phyloP scores from a whole-genome alignment of 1,140 invertebrate species.

The Chironomus tepperi region DNA sequence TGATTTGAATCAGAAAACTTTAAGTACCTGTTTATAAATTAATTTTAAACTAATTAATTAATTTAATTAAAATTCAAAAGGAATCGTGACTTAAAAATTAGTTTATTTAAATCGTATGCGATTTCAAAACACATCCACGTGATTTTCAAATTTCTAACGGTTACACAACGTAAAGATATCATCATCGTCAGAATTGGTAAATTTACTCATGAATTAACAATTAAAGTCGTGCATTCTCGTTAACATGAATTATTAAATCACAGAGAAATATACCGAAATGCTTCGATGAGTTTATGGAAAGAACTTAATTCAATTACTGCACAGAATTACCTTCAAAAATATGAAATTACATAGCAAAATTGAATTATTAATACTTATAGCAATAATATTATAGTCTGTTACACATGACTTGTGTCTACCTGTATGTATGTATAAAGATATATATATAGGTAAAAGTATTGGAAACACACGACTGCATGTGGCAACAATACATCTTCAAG shows the following conservation, averaged over 20 bases:
- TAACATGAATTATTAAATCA: constrained; percentile 1
- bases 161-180: not conserved
- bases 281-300: constrained; percentile 3
- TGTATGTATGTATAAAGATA: not conserved
- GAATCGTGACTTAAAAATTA: too few species aligned
- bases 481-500: not conserved
- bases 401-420: constrained; percentile 9
- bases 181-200: not conserved
- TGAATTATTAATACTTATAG: constrained; percentile 16
- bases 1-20: too few species aligned
- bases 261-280: not conserved
- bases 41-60: too few species aligned
- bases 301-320: not conserved
- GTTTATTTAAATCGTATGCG: too few species aligned
- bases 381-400: constrained; percentile 4
- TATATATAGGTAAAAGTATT: not conserved
- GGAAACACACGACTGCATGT: not conserved
- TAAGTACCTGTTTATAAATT: too few species aligned
- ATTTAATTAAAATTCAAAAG: too few species aligned
- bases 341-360: constrained; percentile 5
- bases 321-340: constrained; percentile 21
- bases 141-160: not conserved
- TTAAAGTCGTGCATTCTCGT: not conserved
- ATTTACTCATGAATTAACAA: not conserved
- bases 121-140: not conserved